Evolutionary conservation across 1,140 invertebrate genomes (phyloP), one percentile per base, ranked within the genome.

Genomic region (Telenomus remus): DNA sequence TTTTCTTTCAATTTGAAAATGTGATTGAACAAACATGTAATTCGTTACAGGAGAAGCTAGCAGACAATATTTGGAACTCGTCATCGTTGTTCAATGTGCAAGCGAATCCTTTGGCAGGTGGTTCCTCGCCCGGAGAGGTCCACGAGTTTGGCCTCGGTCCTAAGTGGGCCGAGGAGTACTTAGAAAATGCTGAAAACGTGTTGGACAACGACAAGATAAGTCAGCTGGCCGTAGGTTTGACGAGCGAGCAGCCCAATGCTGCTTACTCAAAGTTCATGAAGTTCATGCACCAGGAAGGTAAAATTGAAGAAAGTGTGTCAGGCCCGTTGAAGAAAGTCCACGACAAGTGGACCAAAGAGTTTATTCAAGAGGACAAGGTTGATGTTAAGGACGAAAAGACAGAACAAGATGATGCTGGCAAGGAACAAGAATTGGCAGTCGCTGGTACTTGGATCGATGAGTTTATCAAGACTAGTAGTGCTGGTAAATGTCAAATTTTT

Each of bases 191-290:
- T 44, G 82, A 87, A 46, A 56, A 39, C 7, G 55, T 55, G 49
- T 68, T 83, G 12, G 68, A 48, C 11, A 54, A 66, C 49, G 68
- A 79, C 33, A 44, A 12, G 12, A 66, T 12, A 59, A 71, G 60
- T 15, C 27, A 79, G 87, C 65, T 80, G 66, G 76, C 84, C 88
- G 83, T 84, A 85, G 15, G 90, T 79, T 83, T 65, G 92, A 51
- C 76, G n/a, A 87, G 89, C 9, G 91, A 93, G 47, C 91, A 94
- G 85, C 88, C 91, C 78, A 92, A 94, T 78, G 89, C 93, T 74
- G 91, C 90, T 9, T 93, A 94, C 80, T 94, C 93, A 60, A 90
- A 95, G 89, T 96, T 95, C 83, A 94, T 95, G 92, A 93, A 93
- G 84, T 96, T 95, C 86, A 95, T 96, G 91, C 91, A 92, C 79